phyloP scores from a whole-genome alignment of 2,797 vertebrate genomes.

The Arvicola amphibius region DNA sequence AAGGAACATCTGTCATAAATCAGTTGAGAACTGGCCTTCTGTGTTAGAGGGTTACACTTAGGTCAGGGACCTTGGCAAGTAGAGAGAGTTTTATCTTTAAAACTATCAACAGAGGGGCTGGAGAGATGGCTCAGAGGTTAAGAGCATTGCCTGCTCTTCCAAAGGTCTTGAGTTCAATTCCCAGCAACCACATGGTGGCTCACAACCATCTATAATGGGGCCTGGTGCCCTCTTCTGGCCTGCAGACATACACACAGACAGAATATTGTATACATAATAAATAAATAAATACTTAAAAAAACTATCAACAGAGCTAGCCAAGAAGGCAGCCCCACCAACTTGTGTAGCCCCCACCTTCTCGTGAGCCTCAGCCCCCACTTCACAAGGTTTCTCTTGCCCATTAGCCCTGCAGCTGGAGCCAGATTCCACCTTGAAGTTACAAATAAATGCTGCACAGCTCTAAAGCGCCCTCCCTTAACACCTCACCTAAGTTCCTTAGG shows the following conservation, averaged over 20 bases:
- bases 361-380: background rate
- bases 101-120: background rate
- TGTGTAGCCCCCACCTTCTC: too few species aligned
- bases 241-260: too few species aligned
- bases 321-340: background rate
- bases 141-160: too few species aligned
- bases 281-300: too few species aligned
- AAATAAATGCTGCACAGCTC: background rate
- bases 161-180: too few species aligned
- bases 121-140: too few species aligned
- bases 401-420: background rate
- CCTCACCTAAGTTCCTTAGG: background rate
- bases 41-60: background rate
- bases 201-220: too few species aligned
- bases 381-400: background rate
- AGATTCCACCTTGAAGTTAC: background rate
- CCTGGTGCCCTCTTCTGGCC: too few species aligned
- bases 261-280: too few species aligned
- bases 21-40: background rate
- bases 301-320: background rate
- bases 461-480: background rate
- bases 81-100: background rate
- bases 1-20: background rate
- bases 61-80: background rate
- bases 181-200: too few species aligned